phyloP scores from a whole-genome alignment of 1,140 invertebrate genomes.

The Caenorhabditis tropicalis region DNA sequence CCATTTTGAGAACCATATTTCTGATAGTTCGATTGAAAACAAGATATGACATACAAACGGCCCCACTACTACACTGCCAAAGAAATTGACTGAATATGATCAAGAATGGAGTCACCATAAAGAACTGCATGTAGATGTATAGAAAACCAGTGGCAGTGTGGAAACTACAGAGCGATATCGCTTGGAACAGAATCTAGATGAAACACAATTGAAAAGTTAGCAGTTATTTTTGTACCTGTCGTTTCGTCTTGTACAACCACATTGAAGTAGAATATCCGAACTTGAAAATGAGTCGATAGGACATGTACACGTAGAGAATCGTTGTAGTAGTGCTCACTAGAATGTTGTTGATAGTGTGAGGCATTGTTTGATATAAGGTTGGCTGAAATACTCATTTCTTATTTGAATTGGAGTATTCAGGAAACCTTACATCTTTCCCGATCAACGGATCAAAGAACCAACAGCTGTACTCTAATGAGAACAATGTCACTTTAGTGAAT shows the following conservation, averaged over 20 bases:
- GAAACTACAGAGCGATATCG: not conserved
- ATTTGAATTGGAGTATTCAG: not conserved
- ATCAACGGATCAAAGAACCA: constrained; percentile 13
- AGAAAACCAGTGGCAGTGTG: not conserved
- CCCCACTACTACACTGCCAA: not conserved
- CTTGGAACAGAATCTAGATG: constrained; percentile 8
- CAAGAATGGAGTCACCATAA: not conserved
- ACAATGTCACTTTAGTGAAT: not conserved
- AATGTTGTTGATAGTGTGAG: not conserved
- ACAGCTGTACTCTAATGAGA: not conserved
- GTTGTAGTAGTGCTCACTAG: not conserved
- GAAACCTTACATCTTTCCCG: not conserved
- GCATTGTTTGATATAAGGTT: not conserved
- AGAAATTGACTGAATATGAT: not conserved
- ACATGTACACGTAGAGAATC: not conserved
- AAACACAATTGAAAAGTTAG: not conserved
- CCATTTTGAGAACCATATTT: not conserved
- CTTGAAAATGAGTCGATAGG: not conserved
- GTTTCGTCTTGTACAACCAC: constrained; percentile 2
- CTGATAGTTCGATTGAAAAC: not conserved
- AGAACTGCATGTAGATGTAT: not conserved
- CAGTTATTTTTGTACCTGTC: constrained; percentile 7
- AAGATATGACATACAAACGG: not conserved
- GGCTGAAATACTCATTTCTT: not conserved
- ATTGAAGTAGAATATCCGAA: not conserved